phyloP scores from a whole-genome alignment of 64 coral and sea anemone genomes.

The Acropora yongei region DNA sequence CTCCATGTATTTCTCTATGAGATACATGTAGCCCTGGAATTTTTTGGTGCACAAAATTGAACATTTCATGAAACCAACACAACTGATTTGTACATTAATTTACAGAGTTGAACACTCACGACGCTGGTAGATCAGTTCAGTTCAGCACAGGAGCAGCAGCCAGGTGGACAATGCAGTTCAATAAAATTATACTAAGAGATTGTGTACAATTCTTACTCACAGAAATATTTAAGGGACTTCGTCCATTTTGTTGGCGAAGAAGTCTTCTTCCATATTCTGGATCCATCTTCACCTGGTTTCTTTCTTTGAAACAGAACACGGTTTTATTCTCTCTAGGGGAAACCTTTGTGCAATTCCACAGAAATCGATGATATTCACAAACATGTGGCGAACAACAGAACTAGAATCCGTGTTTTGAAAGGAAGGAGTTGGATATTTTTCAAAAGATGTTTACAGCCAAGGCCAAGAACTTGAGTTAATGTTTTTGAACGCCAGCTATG shows the following conservation, averaged over 20 bases:
- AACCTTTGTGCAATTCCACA: not conserved
- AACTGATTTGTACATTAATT: too few species aligned
- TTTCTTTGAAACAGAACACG: not conserved
- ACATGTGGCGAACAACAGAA: not conserved
- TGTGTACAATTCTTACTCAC: not conserved
- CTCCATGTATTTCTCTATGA: too few species aligned
- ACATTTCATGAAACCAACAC: too few species aligned
- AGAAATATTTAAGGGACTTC: slow-evolving; percentile 10
- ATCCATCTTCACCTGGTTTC: slow-evolving; percentile 62
- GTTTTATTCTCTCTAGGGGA: not conserved
- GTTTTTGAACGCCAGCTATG: not conserved
- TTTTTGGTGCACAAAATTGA: too few species aligned
- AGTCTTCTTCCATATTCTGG: slow-evolving; percentile 89
- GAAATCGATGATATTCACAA: not conserved
- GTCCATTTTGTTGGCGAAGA: slow-evolving; percentile 61
- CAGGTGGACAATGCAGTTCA: too few species aligned
- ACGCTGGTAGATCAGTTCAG: too few species aligned
- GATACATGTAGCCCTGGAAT: too few species aligned
- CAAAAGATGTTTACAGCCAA: too few species aligned
- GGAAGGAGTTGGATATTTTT: too few species aligned
- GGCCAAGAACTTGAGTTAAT: not conserved
- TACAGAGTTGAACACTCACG: too few species aligned
- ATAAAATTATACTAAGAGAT: not conserved
- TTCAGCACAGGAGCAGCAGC: too few species aligned
- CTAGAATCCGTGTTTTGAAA: not conserved